Evolutionary conservation across 2,113 vertebrate species (phyloP).

Genomic region (Pogona vitticeps): DNA sequence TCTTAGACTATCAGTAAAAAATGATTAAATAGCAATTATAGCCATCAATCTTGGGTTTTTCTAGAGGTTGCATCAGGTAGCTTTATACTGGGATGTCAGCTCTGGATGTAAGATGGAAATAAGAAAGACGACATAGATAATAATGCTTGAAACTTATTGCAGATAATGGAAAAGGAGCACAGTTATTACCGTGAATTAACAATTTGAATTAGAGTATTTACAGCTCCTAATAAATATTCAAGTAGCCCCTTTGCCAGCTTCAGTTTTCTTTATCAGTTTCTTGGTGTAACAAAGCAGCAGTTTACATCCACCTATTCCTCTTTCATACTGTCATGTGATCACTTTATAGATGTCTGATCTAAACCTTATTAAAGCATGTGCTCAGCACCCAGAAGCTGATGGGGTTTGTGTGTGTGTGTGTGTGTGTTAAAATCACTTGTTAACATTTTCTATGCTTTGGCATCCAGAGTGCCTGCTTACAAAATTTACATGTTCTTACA

Average conservation of each 20-base stretch:
- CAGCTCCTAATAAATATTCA: not conserved
- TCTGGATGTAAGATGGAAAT: constrained; percentile 8
- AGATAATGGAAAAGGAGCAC: no score
- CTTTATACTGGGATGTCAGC: constrained; percentile 14
- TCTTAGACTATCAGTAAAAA: not conserved
- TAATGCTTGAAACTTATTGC: not conserved
- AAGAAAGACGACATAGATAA: not conserved
- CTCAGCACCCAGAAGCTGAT: not conserved
- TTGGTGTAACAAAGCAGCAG: not conserved
- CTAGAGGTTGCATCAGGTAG: not conserved
- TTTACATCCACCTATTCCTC: not conserved
- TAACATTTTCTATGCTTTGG: not conserved
- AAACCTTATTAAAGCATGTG: not conserved
- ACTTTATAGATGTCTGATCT: constrained; percentile 1
- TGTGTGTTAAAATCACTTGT: not conserved
- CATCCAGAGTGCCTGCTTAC: no score
- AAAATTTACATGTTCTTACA: no score
- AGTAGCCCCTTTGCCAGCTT: not conserved
- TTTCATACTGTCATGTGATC: not conserved
- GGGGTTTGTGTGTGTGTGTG: no score
- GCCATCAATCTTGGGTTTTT: not conserved
- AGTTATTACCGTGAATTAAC: not conserved
- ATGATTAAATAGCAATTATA: constrained; percentile 27
- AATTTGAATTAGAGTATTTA: not conserved
- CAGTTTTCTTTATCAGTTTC: not conserved